Evolutionary conservation across 2,888 invertebrate genomes (phyloP), one percentile per base, ranked within the genome.

Genomic region (Caenorhabditis macrosperma): DNA sequence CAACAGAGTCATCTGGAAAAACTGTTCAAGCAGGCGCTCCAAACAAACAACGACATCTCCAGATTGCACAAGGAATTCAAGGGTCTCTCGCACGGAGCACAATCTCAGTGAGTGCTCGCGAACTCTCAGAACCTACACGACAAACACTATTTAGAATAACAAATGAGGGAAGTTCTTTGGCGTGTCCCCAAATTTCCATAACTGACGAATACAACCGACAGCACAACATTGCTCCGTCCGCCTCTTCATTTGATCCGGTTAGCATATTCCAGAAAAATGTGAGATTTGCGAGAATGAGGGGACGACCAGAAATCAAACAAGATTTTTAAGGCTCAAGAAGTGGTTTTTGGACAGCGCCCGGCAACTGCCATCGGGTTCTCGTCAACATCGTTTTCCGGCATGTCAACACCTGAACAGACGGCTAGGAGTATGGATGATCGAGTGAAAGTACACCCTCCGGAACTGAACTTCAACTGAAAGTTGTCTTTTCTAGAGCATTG

Each of bases 251-350:
- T 78, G 85, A 88, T 72, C 88, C 88, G 0, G 81, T 85, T 52
- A 77, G 68, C 75, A 81, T 80, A 82, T 83, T 83, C 52, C 79
- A 96, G 20, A 96, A 91, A 59, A 81, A 78, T 72, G 78, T 78
- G 46, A 61, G 54, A 24, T 17, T 24, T 17, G 10, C 10, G 6
- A 22, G 6, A 28, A 15, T 15, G 17, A 35, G 12, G 38, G n/a
- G n/a, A n/a, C n/a, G n/a, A n/a, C n/a, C n/a, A n/a, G n/a, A 35
- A 17, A 22, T 41, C 20, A 33, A 26, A 52, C 15, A 17, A 48
- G 15, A 26, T 28, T 35, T 60, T 72, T 55, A 48, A 85, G 85
- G 84, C 86, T 4, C 82, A 85, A 46, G 83, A 86, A 63, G 69
- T 85, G 48, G 80, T 86, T 26, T 86, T 85, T 60, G 85, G 86